Evolutionary conservation across 2,888 invertebrate species (phyloP), one percentile per base, ranked within the genome.

Genomic region (Calameuta filiformis): DNA sequence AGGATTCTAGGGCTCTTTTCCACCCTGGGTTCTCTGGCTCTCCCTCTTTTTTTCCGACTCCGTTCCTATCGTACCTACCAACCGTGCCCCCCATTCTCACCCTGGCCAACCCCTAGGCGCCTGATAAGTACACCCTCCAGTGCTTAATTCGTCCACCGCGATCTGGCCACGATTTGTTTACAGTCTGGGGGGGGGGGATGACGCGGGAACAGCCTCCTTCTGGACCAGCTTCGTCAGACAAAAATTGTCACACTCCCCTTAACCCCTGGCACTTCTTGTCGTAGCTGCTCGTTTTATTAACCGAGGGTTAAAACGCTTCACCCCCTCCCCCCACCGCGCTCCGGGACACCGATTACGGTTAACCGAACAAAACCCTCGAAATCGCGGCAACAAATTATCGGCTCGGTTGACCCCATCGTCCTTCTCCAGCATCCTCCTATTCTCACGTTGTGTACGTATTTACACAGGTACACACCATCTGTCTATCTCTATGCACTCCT

Each of bases 301-400:
- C 85, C 81, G 83, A 82, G 83, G 85, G 80, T 81, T 81, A 84
- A 82, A 83, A 83, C 73, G 40, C 9, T 56, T 23, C 56, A 9
- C 6, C 56, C 9, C 2, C 23, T 56, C 15, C 23, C 73, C 84
- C 86, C 11, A 35, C 84, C 86, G 79, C 83, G 85, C 85, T 86
- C 87, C 83, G 85, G 81, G 83, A 84, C 83, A 83, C 86, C 85
- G 83, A 83, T 87, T 86, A 86, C 85, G 87, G 87, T 87, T 87
- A 87, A 86, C 87, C 87, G 85, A 86, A 85, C 83, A 82, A 84
- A 84, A 85, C 87, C 86, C 85, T 85, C 84, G 82, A 85, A 87
- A 85, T 85, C 87, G 85, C 83, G 82, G 83, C 83, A 82, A 83
- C 82, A 85, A 85, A 83, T 87, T 88, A 87, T 87, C 88, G 85